These are phyloP conservation scores for Agapornis canus DNA, from an alignment of 2,797 vertebrate species.

Conservation along the genomic window DNA sequence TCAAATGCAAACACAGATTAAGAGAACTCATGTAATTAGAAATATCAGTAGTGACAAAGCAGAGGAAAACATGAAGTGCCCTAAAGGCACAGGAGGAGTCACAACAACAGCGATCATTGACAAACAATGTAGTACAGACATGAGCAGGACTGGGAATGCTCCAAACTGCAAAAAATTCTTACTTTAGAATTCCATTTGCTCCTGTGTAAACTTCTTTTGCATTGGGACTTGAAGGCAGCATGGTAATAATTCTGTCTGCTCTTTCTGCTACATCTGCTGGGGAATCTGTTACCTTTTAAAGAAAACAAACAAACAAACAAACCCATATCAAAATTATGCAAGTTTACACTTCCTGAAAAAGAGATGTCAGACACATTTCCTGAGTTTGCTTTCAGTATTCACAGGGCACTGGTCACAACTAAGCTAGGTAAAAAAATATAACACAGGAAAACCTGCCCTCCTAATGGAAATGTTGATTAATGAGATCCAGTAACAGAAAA, in stretches of 20 bases:
- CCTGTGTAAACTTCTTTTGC: constrained; percentile 92
- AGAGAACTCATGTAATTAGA: not conserved
- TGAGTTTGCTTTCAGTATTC: not conserved
- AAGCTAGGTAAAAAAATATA: not conserved
- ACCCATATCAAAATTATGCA: not conserved
- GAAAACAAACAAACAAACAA: not conserved
- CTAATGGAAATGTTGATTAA: not conserved
- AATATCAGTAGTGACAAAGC: not conserved
- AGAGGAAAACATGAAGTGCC: not conserved
- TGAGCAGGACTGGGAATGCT: not conserved
- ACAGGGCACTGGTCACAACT: not conserved
- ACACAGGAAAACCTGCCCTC: not conserved
- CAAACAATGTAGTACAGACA: not conserved
- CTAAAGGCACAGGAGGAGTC: not conserved
- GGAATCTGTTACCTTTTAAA: constrained; percentile 89
- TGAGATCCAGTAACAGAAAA: not conserved
- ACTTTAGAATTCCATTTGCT: constrained; percentile 92
- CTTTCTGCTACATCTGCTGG: constrained; percentile 95
- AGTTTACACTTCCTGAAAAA: not conserved
- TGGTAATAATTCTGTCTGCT: constrained; percentile 97
- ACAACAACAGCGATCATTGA: not conserved
- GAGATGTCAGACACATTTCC: not conserved
- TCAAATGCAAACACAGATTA: not conserved
- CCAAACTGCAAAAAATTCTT: constrained; percentile 62
- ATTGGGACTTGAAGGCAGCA: constrained; percentile 95